A percentile compares a stretch with the other conserved stretches of the same genome.
These are phyloP conservation scores for Falcunculus frontatus DNA, from an alignment of 2,113 vertebrate species.

Conservation along the genomic window DNA sequence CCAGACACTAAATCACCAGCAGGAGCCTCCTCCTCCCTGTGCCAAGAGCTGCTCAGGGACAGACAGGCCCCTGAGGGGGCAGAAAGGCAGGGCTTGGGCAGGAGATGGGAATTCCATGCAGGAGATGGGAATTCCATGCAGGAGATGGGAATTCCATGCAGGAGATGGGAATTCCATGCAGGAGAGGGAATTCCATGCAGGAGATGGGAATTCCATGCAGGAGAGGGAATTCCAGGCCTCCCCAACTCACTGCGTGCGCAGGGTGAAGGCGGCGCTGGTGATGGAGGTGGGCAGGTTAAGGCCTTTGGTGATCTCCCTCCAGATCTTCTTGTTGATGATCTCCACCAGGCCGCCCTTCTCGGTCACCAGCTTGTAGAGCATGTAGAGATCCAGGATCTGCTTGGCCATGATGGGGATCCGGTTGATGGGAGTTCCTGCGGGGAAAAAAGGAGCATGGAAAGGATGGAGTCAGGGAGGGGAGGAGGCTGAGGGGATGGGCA, in stretches of 20 bases:
- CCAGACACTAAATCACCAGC: neutral
- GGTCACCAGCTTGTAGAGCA: slow-evolving; percentile 94
- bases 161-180: neutral
- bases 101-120: too few relatives aligned
- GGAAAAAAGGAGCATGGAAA: neutral
- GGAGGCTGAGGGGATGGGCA: neutral
- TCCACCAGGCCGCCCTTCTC: slow-evolving; percentile 97
- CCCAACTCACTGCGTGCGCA: slow-evolving; percentile 89
- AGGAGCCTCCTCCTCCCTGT: neutral
- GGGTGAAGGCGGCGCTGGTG: slow-evolving; percentile 96
- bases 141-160: neutral
- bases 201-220: neutral
- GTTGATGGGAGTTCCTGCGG: slow-evolving; percentile 92
- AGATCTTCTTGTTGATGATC: slow-evolving; percentile 98
- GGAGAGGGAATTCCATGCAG: neutral
- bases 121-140: neutral
- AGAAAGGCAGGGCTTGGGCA: too few relatives aligned
- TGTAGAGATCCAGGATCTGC: slow-evolving; percentile 93
- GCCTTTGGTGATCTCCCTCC: slow-evolving; percentile 98
- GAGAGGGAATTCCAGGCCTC: neutral
- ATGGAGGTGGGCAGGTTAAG: slow-evolving; percentile 96
- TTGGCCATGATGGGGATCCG: slow-evolving; percentile 99
- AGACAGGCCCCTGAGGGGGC: neutral
- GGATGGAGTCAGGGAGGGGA: neutral
- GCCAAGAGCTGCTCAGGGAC: neutral